These are phyloP conservation scores for Paratrypauchen microcephalus DNA, from an alignment of 2,797 vertebrate species.

Conservation along the genomic window DNA sequence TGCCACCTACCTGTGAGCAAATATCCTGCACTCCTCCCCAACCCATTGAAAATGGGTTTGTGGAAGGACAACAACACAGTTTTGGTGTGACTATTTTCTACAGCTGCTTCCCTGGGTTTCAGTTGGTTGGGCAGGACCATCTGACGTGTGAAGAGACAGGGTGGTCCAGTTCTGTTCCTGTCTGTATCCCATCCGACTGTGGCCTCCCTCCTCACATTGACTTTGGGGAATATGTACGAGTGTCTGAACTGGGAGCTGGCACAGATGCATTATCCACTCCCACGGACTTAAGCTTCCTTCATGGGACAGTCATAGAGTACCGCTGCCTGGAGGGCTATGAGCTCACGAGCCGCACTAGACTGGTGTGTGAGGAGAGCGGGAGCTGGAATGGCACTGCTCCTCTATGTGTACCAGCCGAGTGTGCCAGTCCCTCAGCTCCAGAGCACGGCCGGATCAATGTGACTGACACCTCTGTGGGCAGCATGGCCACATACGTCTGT, in stretches of 20 bases:
- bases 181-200: slow-evolving; percentile 88
- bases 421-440: slow-evolving; percentile 78
- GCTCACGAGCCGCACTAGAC: slow-evolving; percentile 74
- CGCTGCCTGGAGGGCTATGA: slow-evolving; percentile 87
- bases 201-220: slow-evolving; percentile 96
- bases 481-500: slow-evolving; percentile 82
- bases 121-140: slow-evolving; percentile 89
- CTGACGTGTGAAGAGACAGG: slow-evolving; percentile 91
- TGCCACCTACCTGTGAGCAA: slow-evolving; percentile 82
- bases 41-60: slow-evolving; percentile 92
- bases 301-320: slow-evolving; percentile 85
- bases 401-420: slow-evolving; percentile 84
- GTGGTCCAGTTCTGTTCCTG: slow-evolving; percentile 88
- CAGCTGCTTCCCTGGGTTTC: slow-evolving; percentile 94
- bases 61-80: slow-evolving; percentile 93
- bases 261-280: slow-evolving; percentile 36
- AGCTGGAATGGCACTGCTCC: slow-evolving; percentile 94
- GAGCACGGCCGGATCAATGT: slow-evolving; percentile 84
- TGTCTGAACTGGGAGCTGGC: slow-evolving; percentile 59
- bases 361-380: slow-evolving; percentile 90
- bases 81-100: slow-evolving; percentile 96
- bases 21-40: slow-evolving; percentile 88
- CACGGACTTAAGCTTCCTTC: slow-evolving; percentile 82
- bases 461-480: slow-evolving; percentile 81
- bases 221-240: slow-evolving; percentile 87